Evolutionary conservation across 1,140 invertebrate species (phyloP).

Genomic region (Drosophila yakuba): DNA sequence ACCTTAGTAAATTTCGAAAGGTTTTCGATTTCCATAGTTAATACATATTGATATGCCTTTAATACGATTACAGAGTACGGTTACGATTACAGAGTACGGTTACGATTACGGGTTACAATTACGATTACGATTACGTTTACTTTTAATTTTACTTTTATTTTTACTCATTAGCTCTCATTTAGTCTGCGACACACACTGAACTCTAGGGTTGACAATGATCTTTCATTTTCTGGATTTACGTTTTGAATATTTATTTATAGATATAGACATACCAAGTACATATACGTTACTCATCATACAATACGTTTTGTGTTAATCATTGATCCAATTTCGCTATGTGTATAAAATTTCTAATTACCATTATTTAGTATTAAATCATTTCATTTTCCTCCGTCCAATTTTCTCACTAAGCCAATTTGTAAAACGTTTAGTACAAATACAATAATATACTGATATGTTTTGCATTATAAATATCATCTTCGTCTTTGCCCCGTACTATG

Average conservation of each 20-base stretch:
- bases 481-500: conserved; percentile 7
- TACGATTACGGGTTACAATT: conserved; percentile 57
- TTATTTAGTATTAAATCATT: conserved; percentile 48
- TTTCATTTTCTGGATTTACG: conserved; percentile 43
- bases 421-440: conserved; percentile 83
- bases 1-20: conserved; percentile 69
- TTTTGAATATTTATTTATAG: conserved; percentile 76
- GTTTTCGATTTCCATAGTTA: conserved; percentile 59
- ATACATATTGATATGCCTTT: conserved; percentile 75
- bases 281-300: conserved; percentile 66
- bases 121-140: conserved; percentile 24
- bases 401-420: conserved; percentile 77
- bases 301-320: conserved; percentile 58
- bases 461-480: conserved; percentile 77
- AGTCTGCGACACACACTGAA: conserved; percentile 64
- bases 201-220: conserved; percentile 67
- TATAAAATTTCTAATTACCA: conserved; percentile 78
- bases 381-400: conserved; percentile 17
- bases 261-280: conserved; percentile 79
- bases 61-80: conserved; percentile 68
- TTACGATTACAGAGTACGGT: conserved; percentile 62
- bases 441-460: conserved; percentile 81
- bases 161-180: conserved; percentile 54
- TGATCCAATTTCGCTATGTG: conserved; percentile 76
- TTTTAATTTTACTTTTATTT: not conserved